Base-by-base conservation (phyloP, 30 jellyfish, hydroid and myxozoan genomes). In the Clytia hemisphaerica region DNA sequence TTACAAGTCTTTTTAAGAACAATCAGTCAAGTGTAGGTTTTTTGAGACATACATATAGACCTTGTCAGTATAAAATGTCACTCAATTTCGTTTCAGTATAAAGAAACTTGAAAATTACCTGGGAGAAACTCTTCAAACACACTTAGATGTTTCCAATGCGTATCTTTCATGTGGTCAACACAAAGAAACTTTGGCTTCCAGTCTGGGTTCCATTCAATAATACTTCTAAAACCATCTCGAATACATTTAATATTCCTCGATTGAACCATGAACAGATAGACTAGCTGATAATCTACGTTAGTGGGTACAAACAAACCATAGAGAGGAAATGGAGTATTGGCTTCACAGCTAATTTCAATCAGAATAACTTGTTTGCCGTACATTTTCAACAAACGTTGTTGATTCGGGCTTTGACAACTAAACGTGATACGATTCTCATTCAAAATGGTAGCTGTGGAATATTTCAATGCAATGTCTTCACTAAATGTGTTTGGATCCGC, bases 231-330 rank as follows among this genome's bases (percentile, higher is more conserved):
- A 25, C 81, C 81, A 14, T 45, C 72, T 42, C 30, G 46, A 10
- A 69, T 25, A 22, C 53, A 49, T 49, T 49, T 30, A 9, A 21
- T 19, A 0, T 51, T 25, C 21, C 40, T 49, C 0, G 81, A 2
- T 45, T 47, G 81, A 2, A 45, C 36, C 32, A 69, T 25, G 30
- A 69, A 69, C 29, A 49, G 16, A 45, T 44, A 69, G 0, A 69
- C 81, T n/a, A 69, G 75, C n/a, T 69, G 81, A 53, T 45, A 69
- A 37, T 69, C 81, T 29, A 69, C 81, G 59, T 69, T 69, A 29
- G 81, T 69, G 0, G 81, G 70, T 22, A 69, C 81, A 45, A 9
- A 69, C 24, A 69, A 18, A 44, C 75, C 81, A 32, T 15, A 69
- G 1, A 69, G 16, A 12, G 81, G 81, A 45, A 69, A 69, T 21